phyloP scores from a whole-genome alignment of 2,888 invertebrate genomes.

The Brachylomia viminalis region DNA sequence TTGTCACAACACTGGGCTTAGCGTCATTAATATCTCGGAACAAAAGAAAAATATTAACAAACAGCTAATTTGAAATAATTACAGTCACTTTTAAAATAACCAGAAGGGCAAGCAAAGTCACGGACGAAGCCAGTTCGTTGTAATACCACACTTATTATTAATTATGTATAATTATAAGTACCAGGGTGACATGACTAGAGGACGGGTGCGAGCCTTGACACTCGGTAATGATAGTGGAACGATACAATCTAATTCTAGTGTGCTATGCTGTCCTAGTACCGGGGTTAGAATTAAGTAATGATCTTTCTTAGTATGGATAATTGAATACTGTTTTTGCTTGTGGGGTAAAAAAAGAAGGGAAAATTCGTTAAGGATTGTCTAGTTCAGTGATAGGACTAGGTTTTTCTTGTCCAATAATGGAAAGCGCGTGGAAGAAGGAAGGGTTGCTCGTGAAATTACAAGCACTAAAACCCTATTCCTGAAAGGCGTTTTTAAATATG shows the following conservation, averaged over 20 bases:
- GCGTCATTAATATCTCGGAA: not conserved
- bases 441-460: too few relatives aligned
- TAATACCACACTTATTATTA: slow-evolving; percentile 32
- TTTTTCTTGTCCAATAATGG: not conserved
- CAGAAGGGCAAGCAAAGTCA: slow-evolving; percentile 57
- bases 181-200: slow-evolving; percentile 61
- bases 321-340: not conserved
- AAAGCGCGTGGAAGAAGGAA: not conserved
- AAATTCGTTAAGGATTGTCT: not conserved
- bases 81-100: slow-evolving; percentile 10
- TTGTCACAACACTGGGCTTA: not conserved
- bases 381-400: not conserved
- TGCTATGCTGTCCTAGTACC: slow-evolving; percentile 43
- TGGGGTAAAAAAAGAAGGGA: not conserved
- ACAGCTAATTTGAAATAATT: not conserved
- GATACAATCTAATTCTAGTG: slow-evolving; percentile 60
- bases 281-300: slow-evolving; percentile 3
- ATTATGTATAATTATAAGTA: slow-evolving; percentile 57
- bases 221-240: slow-evolving; percentile 61
- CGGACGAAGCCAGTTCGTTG: slow-evolving; percentile 35
- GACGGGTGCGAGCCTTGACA: slow-evolving; percentile 66
- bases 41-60: not conserved
- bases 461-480: too few relatives aligned
- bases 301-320: not conserved
- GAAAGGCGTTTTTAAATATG: too few relatives aligned